phyloP scores from a whole-genome alignment of 2,797 vertebrate genomes.

The Hephaestus fuliginosus region DNA sequence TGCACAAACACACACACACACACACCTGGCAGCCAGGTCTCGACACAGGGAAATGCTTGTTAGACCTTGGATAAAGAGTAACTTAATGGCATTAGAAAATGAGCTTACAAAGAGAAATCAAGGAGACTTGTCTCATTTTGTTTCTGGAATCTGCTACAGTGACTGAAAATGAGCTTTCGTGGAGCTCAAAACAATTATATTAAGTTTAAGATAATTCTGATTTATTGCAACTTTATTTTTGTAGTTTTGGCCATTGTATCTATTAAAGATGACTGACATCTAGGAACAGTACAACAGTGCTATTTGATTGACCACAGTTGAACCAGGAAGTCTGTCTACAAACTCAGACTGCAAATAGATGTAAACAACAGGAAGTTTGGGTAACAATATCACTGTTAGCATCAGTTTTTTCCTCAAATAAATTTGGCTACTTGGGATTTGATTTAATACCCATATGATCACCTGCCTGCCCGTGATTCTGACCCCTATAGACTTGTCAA shows the following conservation, averaged over 20 bases:
- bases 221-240: neutral
- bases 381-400: neutral
- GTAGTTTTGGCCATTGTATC: neutral
- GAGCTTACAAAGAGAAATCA: slow-evolving; percentile 1
- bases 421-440: neutral
- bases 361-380: neutral
- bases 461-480: neutral
- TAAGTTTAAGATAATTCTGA: neutral
- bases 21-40: slow-evolving; percentile 9
- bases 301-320: slow-evolving; percentile 4
- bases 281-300: neutral
- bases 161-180: neutral
- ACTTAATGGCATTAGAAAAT: slow-evolving; percentile 43
- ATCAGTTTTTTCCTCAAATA: neutral
- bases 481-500: neutral
- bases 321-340: slow-evolving; percentile 11
- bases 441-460: neutral
- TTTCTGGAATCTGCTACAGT: neutral
- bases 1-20: slow-evolving; percentile 23
- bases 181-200: neutral
- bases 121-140: slow-evolving; percentile 4
- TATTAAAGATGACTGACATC: neutral
- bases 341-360: neutral
- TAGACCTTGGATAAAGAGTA: slow-evolving; percentile 40
- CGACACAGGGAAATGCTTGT: slow-evolving; percentile 9